These are phyloP conservation scores for Cochlearius cochlearius DNA, from an alignment of 2,113 vertebrate genomes.

Conservation along the genomic window DNA sequence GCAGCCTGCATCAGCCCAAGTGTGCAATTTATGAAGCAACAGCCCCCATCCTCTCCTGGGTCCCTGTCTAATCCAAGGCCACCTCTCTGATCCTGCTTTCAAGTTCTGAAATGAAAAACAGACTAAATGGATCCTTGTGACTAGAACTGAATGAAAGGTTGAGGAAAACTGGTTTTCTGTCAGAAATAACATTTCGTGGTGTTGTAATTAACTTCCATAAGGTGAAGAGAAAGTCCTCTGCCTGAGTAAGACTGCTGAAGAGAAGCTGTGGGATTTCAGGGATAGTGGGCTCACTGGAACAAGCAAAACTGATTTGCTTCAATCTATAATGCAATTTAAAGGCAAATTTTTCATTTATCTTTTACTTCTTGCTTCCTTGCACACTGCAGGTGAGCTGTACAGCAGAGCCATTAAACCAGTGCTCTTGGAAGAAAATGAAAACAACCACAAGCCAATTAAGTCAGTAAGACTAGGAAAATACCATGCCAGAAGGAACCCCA, in stretches of 20 bases:
- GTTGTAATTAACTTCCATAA: neutral
- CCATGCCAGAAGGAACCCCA: neutral
- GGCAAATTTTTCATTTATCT: neutral
- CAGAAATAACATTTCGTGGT: neutral
- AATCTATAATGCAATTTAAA: neutral
- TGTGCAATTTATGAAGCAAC: neutral
- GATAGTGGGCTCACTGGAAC: neutral
- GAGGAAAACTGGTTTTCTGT: neutral
- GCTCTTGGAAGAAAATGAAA: constrained; percentile 2
- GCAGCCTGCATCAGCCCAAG: constrained; percentile 1
- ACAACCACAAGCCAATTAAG: neutral
- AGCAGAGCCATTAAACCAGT: neutral
- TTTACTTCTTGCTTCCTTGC: neutral
- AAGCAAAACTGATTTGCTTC: neutral
- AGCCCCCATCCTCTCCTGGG: neutral
- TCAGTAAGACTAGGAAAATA: neutral
- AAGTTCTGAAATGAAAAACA: neutral
- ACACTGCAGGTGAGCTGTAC: neutral
- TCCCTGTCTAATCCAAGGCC: neutral
- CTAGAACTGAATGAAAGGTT: neutral
- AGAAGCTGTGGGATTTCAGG: neutral
- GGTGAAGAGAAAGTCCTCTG: neutral
- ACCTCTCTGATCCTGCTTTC: neutral
- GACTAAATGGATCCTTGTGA: neutral
- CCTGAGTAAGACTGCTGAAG: neutral